These are phyloP conservation scores for Panagrolaimus sp. DNA, from an alignment of 1,140 invertebrate species.

Conservation along the genomic window DNA sequence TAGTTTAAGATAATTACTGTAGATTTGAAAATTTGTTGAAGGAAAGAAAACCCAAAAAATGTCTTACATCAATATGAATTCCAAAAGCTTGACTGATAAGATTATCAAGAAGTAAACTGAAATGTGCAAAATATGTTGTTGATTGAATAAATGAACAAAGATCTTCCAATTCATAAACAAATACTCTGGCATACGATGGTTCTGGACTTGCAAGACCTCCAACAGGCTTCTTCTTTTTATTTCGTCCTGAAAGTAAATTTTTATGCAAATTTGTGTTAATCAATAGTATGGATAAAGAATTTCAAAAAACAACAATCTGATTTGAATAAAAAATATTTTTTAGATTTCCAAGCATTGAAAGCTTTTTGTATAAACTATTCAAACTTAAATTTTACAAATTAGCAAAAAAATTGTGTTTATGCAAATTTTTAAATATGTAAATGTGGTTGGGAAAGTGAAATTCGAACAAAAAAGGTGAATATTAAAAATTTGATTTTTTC, in stretches of 20 bases:
- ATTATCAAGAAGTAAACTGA: background rate
- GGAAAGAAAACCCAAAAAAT: background rate
- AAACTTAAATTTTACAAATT: no score
- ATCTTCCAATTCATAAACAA: slow-evolving; percentile 4
- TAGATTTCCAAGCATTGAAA: no score
- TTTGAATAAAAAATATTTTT: no score
- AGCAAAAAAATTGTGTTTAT: no score
- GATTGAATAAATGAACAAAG: background rate
- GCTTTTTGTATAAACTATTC: no score
- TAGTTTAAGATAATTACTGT: background rate
- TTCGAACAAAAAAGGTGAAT: no score
- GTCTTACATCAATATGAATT: slow-evolving; percentile 10
- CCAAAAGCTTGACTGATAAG: background rate
- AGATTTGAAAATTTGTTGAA: background rate
- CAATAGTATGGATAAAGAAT: no score
- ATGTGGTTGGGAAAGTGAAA: no score
- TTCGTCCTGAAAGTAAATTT: background rate
- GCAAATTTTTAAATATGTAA: no score
- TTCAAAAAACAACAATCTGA: no score
- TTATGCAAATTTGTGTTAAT: no score
- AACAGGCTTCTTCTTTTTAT: background rate
- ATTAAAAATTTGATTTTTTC: no score
- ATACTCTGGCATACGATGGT: slow-evolving; percentile 3
- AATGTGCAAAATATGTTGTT: background rate
- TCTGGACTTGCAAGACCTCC: slow-evolving; percentile 3